Evolutionary conservation across 2,888 invertebrate genomes (phyloP), one percentile per base, ranked within the genome.

Genomic region (Lobophora halterata): DNA sequence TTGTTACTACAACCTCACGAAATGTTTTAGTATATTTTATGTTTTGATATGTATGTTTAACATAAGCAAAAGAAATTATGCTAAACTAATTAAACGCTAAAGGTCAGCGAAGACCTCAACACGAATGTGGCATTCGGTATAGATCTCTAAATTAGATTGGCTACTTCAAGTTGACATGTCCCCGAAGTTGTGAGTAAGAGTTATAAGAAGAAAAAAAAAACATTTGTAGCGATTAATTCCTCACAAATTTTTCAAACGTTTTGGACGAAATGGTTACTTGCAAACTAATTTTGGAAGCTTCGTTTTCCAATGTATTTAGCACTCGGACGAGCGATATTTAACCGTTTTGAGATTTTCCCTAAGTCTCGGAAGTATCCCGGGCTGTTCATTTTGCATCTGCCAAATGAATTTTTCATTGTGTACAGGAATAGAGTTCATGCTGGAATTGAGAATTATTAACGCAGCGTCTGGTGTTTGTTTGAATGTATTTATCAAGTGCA

Each of bases 201-300:
- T 33, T 46, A 34, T 20, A 26, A 46, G 26, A 28, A 52, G 47
- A 35, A 46, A 44, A 46, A 35, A 52, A 50, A 41, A 39, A 19
- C 51, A 47, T 43, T 33, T 30, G 35, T 51, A 35, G 32, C 44
- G 32, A 41, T 49, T 48, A 58, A 56, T 52, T 56, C 47, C 39
- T 14, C 41, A 46, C 35, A 40, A 42, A 51, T 52, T 43, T 32
- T 45, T 35, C 25, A 26, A 28, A 14, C 21, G 9, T 16, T 29
- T 17, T n/a, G n/a, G n/a, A n/a, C n/a, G 24, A 29, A 19, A 12
- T 17, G 31, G 10, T 7, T 30, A 26, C 27, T 38, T 41, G 18
- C 11, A 26, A 62, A 61, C 56, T 57, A 57, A 64, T 64, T 61
- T 51, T 33, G 30, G 47, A 46, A 40, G 40, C 44, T 46, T 23